These are phyloP conservation scores for Holcopasites calliopsidis DNA, from an alignment of 1,140 invertebrate genomes.

Conservation along the genomic window DNA sequence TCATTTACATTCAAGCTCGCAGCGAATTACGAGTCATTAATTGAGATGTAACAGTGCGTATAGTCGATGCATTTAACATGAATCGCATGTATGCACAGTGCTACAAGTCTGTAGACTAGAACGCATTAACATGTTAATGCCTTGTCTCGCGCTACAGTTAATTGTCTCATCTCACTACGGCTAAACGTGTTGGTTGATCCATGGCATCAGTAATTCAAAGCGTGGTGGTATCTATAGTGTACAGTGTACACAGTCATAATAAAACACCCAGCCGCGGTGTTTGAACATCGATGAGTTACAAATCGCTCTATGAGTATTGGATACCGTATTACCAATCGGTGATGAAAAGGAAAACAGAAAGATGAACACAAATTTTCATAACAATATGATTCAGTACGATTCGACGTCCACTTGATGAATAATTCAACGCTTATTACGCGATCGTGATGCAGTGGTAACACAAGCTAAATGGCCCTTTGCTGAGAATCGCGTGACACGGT, in stretches of 20 bases:
- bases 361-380: too few species aligned
- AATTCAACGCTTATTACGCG: neutral
- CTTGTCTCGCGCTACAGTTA: conserved; percentile 42
- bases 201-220: conserved; percentile 45
- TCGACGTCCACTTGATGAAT: neutral
- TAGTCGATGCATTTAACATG: conserved; percentile 44
- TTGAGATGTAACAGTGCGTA: conserved; percentile 34
- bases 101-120: neutral
- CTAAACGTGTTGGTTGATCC: conserved; percentile 40
- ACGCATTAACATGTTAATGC: conserved; percentile 48
- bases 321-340: neutral
- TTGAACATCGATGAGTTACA: conserved; percentile 14
- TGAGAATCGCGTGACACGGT: neutral
- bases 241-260: conserved; percentile 30
- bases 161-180: conserved; percentile 33
- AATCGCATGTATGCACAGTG: conserved; percentile 25
- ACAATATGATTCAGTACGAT: neutral
- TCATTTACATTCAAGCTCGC: conserved; percentile 36
- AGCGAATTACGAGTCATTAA: conserved; percentile 22
- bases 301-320: conserved; percentile 10
- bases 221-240: conserved; percentile 15
- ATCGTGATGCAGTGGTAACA: neutral
- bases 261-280: conserved; percentile 20
- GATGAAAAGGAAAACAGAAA: neutral
- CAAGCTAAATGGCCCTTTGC: neutral